Evolutionary conservation across 2,888 invertebrate genomes (phyloP), one percentile per base, ranked within the genome.

Genomic region (Loripinus fragilis): DNA sequence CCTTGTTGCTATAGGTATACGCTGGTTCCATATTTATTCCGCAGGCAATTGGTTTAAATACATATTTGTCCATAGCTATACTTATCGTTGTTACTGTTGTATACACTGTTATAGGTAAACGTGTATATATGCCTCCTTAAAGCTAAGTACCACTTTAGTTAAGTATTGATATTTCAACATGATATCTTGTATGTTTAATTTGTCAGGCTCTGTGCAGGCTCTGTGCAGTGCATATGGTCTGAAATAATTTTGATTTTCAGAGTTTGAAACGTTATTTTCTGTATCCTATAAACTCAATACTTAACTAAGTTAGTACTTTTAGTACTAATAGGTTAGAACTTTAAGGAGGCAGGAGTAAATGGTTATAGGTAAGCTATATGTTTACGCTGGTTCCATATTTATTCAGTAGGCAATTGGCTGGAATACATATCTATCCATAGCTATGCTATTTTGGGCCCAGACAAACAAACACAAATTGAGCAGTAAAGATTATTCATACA

Each of bases 11-110:
- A 7, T 91, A 92, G 84, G 86, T 95, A 60, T 95, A 93, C 86
- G 94, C 95, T 33, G 95, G 95, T 5, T 94, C 94, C 0, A 90
- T 95, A 15, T 95, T 95, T 88, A 94, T 95, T 65, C 94, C 94
- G 76, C 93, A 94, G 74, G 93, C 94, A 1, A 86, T 95, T 45
- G 93, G 94, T 45, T 92, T 92, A 90, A 93, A 94, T 69, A 88
- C 94, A 38, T 95, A 95, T 85, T 78, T 92, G n/a, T 92, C 94
- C 2, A 93, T 95, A 60, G 83, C 93, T 2, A 91, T 94, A 17
- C 88, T 95, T 3, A 87, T 95, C 64, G 92, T 90, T 25, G 92
- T 95, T 17, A 94, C 95, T 5, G 94, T 94, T 15, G 72, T 95
- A 0, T 95, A 95, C 86, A 95, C 95, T 12, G 93, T 95, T n/a